Percentiles rank a stretch among this genome's conserved stretches.
Evolutionary conservation across 2,113 vertebrate genomes (phyloP).

Genomic region (Micronycteris hirsuta): DNA sequence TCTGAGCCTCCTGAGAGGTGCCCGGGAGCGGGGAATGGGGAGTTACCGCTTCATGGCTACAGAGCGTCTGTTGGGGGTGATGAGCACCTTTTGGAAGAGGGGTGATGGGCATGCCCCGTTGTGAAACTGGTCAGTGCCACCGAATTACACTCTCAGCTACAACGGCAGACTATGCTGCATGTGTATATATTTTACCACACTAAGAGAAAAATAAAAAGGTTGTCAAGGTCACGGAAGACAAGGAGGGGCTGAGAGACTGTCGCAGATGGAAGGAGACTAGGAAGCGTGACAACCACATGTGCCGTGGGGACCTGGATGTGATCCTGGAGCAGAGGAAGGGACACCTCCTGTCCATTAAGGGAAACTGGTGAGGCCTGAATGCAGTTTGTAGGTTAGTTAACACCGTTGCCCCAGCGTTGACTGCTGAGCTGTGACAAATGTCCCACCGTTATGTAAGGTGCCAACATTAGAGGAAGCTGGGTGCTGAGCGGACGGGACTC

Average conservation of each 20-base stretch:
- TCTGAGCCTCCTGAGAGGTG: neutral
- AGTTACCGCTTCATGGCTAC: neutral
- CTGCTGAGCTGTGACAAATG: neutral
- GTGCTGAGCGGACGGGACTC: neutral
- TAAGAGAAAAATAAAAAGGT: neutral
- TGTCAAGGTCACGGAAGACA: neutral
- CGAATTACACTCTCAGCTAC: neutral
- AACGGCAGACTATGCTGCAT: neutral
- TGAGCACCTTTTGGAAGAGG: neutral
- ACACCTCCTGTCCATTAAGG: neutral
- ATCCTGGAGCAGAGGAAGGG: neutral
- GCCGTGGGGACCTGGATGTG: accelerated
- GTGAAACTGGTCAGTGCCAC: neutral
- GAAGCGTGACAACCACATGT: too few species aligned
- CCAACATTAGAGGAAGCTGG: neutral
- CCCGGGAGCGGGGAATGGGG: neutral
- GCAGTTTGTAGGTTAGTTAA: neutral
- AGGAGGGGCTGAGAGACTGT: neutral
- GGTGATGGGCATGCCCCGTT: neutral
- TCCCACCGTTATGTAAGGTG: conserved; percentile 31
- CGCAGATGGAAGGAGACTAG: neutral
- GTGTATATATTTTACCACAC: neutral
- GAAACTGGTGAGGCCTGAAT: neutral
- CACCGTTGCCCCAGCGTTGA: neutral
- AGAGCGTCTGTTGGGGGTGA: neutral